Evolutionary conservation across 2,797 vertebrate genomes (phyloP), one percentile per base, ranked within the genome.

Genomic region (Strix occidentalis): DNA sequence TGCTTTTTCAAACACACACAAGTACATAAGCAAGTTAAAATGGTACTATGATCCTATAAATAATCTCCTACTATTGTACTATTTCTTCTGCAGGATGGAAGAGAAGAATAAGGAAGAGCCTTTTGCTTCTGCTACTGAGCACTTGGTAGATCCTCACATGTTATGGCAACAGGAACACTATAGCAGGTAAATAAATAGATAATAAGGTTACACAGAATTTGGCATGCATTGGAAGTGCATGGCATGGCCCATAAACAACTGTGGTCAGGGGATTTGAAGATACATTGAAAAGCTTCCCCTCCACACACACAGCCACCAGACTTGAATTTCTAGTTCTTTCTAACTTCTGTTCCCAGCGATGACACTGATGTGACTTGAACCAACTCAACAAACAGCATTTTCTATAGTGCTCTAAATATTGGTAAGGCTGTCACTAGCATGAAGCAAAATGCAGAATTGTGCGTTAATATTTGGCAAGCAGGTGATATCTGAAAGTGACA

Each of bases 381-480:
- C 31, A 28, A 46, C 76, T 68, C 50, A 43, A 74, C 82, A 82
- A 90, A 76, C 24, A 43, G 31, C 16, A 7, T 95, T 89, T 78
- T 80, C 87, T 58, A 8, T 56, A 53, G 28, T 8, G 6, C 0
- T 3, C 64, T 57, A 79, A 41, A 4, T 80, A 76, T 6, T 20
- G 68, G 53, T 66, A 50, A 75, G 66, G 58, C 74, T 58, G 51
- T 50, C 71, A 66, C 31, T n/a, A 57, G 46, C 84, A 60, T 18
- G 41, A 81, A 70, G 53, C 13, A 31, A 94, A 61, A 85, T 28
- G 74, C 23, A 75, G 84, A 95, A 72, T 14, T 79, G 17, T 61
- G 89, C 85, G 83, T 61, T 33, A 74, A 31, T 68, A 54, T 61
- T 92, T 89, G 89, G 64, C 80, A 89, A 96, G 61, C 12, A 89